Conservation (phyloP, 2,888 invertebrate species). For the Strigamia maritima region DNA sequence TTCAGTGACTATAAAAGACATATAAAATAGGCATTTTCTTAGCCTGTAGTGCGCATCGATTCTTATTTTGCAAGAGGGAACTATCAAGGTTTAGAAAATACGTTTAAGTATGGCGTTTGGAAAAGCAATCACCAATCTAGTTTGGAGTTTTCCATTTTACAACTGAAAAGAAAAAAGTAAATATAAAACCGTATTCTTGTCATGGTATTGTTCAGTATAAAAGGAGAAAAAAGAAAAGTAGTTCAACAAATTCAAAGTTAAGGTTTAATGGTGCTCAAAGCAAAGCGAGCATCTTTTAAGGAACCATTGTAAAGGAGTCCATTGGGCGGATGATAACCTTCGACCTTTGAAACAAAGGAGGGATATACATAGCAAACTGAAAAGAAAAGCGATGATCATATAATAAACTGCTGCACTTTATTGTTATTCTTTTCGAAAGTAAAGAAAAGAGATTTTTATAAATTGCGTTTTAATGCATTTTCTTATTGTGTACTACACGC, state of each 20-base stretch:
- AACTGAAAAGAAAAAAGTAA: conserved; percentile 16
- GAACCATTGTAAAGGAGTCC: conserved; percentile 13
- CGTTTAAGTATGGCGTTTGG: conserved; percentile 15
- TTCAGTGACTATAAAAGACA: conserved; percentile 17
- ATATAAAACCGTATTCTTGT: conserved; percentile 6
- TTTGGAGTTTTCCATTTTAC: conserved; percentile 12
- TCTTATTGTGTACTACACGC: not conserved
- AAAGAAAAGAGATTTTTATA: not conserved
- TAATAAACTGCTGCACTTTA: not conserved
- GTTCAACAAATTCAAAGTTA: conserved; percentile 8
- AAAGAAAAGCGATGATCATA: conserved; percentile 24
- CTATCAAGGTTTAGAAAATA: conserved; percentile 23
- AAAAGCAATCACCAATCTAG: conserved; percentile 24
- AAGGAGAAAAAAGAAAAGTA: not conserved
- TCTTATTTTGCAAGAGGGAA: conserved; percentile 21
- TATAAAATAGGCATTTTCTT: conserved; percentile 30
- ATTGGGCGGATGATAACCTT: conserved; percentile 27
- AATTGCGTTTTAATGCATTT: not conserved
- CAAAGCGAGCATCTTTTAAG: conserved; percentile 1
- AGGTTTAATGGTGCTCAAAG: conserved; percentile 26
- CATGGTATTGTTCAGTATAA: not conserved
- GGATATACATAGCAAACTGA: conserved; percentile 12
- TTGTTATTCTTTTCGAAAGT: conserved; percentile 16
- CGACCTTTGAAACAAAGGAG: conserved; percentile 1
- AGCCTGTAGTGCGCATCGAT: conserved; percentile 23